Percentiles rank a stretch among this genome's conserved stretches.
phyloP scores from a whole-genome alignment of 2,797 vertebrate genomes.

The Mycteria americana region DNA sequence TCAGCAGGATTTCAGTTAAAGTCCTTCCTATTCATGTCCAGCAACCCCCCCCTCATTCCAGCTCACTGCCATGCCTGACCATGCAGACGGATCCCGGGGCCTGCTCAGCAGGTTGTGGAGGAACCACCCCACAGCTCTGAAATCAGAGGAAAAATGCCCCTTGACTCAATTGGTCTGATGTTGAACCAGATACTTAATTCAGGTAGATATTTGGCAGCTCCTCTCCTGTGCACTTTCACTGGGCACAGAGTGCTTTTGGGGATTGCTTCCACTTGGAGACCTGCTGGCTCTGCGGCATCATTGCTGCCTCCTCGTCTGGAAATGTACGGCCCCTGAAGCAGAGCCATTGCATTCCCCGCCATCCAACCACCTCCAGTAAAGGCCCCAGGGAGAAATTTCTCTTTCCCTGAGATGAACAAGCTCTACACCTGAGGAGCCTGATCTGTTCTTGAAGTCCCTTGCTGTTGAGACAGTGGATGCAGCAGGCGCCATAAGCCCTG shows the following conservation, averaged over 20 bases:
- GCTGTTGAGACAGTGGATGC: rapidly evolving
- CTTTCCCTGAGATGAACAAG: neutral
- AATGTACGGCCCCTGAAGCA: neutral
- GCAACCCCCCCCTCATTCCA: neutral
- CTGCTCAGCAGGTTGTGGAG: rapidly evolving
- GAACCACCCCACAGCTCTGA: neutral
- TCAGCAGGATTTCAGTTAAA: neutral
- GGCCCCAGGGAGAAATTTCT: neutral
- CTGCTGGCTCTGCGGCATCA: neutral
- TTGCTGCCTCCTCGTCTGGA: neutral
- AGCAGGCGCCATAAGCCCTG: neutral
- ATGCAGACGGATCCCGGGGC: rapidly evolving
- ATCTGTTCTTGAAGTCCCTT: neutral
- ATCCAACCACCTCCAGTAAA: neutral
- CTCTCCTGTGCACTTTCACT: neutral
- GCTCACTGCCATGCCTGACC: neutral
- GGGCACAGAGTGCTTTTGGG: neutral
- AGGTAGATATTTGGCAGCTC: neutral
- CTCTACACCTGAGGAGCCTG: neutral
- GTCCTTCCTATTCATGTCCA: neutral
- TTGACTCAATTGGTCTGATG: neutral
- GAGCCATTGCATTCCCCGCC: rapidly evolving
- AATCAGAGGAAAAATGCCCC: neutral
- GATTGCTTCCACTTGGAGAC: neutral
- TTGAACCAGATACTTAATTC: neutral